Evolutionary conservation across 1,140 invertebrate species (phyloP).

Genomic region (Mactra quadrangularis): DNA sequence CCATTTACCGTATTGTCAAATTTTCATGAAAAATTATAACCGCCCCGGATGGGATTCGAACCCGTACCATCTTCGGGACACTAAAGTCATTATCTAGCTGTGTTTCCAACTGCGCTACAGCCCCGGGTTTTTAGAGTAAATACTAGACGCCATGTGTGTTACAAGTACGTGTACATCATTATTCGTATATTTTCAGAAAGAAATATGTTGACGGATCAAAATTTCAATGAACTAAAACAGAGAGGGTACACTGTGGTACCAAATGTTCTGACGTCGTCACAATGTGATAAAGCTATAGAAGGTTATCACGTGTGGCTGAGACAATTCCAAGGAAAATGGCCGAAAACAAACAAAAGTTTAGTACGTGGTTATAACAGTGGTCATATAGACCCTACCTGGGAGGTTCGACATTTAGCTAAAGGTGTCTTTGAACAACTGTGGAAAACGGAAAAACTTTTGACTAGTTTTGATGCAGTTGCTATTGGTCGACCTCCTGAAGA

Average conservation of each 20-base stretch:
- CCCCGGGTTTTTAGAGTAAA: too few relatives aligned
- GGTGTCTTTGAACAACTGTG: constrained; percentile 48
- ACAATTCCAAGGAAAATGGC: constrained; percentile 12
- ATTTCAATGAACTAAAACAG: constrained; percentile 30
- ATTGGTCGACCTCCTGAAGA: constrained; percentile 57
- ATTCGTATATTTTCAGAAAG: too few relatives aligned
- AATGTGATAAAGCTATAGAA: constrained; percentile 56
- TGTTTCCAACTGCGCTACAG: too few relatives aligned
- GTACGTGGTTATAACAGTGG: constrained; percentile 31
- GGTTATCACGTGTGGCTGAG: constrained; percentile 45
- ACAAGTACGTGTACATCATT: too few relatives aligned
- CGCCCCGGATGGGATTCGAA: too few relatives aligned
- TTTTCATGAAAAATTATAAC: too few relatives aligned
- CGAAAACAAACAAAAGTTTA: not conserved
- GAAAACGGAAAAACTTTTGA: constrained; percentile 60
- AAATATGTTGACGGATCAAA: constrained; percentile 21
- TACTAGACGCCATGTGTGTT: too few relatives aligned
- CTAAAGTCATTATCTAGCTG: too few relatives aligned
- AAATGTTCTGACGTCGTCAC: constrained; percentile 17
- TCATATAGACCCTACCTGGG: constrained; percentile 59
- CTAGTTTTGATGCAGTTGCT: constrained; percentile 58
- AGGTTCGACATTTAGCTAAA: constrained; percentile 33
- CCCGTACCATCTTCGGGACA: too few relatives aligned
- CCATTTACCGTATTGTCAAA: too few relatives aligned
- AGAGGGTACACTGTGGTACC: constrained; percentile 57